Percentiles rank a stretch among this genome's conserved stretches.
These are phyloP conservation scores for Pseudomugil gertrudae DNA, from an alignment of 2,797 vertebrate genomes.

Conservation along the genomic window DNA sequence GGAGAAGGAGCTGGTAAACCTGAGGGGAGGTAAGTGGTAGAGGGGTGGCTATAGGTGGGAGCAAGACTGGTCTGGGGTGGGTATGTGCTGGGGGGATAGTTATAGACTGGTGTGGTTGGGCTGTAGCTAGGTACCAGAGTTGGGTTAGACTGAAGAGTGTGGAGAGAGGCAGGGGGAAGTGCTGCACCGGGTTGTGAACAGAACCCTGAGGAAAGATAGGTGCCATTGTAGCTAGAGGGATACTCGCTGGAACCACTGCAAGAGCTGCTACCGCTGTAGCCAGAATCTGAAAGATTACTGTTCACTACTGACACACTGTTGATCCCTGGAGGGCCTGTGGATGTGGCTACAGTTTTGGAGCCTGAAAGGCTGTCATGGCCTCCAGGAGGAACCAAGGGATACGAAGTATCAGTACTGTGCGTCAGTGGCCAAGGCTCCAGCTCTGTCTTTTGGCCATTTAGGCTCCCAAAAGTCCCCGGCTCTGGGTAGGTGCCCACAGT, in stretches of 20 bases:
- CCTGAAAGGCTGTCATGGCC: conserved; percentile 87
- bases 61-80: conserved; percentile 84
- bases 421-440: conserved; percentile 90
- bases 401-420: conserved; percentile 85
- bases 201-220: conserved; percentile 92
- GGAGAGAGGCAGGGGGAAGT: conserved; percentile 87
- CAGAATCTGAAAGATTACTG: conserved; percentile 86
- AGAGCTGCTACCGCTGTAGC: conserved; percentile 85
- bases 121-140: conserved; percentile 89
- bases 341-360: conserved; percentile 80
- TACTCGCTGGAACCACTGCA: conserved; percentile 87
- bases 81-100: conserved; percentile 87
- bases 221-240: conserved; percentile 87
- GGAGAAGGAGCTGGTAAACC: conserved; percentile 89
- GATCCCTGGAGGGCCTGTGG: conserved; percentile 82
- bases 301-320: conserved; percentile 83
- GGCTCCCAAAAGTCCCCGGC: conserved; percentile 83
- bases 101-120: conserved; percentile 88
- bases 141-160: conserved; percentile 86
- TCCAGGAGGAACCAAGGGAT: conserved; percentile 85
- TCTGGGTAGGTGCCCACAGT: conserved; percentile 86
- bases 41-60: conserved; percentile 85
- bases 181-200: conserved; percentile 86
- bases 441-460: conserved; percentile 87
- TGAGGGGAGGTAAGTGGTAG: conserved; percentile 87